A percentile compares a stretch with the other conserved stretches of the same genome.
Conservation (phyloP, 2,888 invertebrate species). For the Orchesella flavescens region DNA sequence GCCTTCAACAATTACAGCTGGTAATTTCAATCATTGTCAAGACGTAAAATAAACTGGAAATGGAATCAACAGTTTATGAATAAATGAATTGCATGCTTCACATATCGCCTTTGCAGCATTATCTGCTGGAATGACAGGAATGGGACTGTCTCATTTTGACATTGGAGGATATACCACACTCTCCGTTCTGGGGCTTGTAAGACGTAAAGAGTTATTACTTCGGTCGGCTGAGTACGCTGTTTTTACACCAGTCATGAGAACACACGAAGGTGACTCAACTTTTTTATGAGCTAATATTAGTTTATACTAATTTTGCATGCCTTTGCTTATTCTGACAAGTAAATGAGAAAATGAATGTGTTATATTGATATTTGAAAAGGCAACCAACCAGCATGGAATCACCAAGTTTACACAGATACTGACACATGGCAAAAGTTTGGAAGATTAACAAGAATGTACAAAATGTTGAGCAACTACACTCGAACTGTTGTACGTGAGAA, state of each 20-base stretch:
- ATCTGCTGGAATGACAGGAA: conserved; percentile 70
- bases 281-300: too few species aligned
- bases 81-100: too few species aligned
- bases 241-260: conserved; percentile 72
- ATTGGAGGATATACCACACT: conserved; percentile 72
- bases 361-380: conserved; percentile 37
- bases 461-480: conserved; percentile 68
- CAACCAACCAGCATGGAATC: conserved; percentile 70
- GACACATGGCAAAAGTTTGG: conserved; percentile 70
- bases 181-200: conserved; percentile 53
- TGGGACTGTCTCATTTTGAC: conserved; percentile 72
- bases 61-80: too few species aligned
- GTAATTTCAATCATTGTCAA: conserved; percentile 27
- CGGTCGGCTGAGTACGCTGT: conserved; percentile 72
- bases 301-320: neutral
- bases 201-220: conserved; percentile 71
- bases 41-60: too few species aligned
- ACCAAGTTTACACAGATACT: conserved; percentile 70
- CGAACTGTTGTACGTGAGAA: conserved; percentile 53
- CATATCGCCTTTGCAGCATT: conserved; percentile 65
- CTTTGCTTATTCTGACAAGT: too few species aligned
- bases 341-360: too few species aligned
- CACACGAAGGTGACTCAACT: conserved; percentile 72
- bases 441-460: conserved; percentile 68
- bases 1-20: conserved; percentile 69